phyloP scores from a whole-genome alignment of 2,888 invertebrate genomes.

The Pimpla rufipes region DNA sequence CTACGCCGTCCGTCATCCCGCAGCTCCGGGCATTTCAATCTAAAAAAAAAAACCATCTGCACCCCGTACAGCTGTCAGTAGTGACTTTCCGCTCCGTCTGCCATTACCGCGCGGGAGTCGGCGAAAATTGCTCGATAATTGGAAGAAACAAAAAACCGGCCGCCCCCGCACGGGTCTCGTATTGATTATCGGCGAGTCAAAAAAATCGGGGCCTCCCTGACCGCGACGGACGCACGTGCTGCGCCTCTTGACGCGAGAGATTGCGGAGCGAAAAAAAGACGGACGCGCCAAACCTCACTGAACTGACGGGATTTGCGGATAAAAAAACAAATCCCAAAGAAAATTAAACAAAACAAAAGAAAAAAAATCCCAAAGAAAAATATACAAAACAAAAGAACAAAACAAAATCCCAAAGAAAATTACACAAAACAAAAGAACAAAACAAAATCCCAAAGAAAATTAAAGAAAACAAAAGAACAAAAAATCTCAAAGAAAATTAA shows the following conservation, averaged over 20 bases:
- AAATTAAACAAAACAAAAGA: too few relatives aligned
- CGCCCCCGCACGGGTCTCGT: background rate
- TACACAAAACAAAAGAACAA: too few relatives aligned
- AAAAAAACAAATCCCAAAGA: too few relatives aligned
- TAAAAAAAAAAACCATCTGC: too few relatives aligned
- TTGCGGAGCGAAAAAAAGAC: too few relatives aligned
- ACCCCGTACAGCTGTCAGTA: background rate
- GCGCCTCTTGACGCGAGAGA: slow-evolving; percentile 11
- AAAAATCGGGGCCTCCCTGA: slow-evolving; percentile 6
- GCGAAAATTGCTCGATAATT: slow-evolving; percentile 25
- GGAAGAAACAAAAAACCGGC: slow-evolving; percentile 4
- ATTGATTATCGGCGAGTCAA: slow-evolving; percentile 51
- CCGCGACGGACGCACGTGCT: slow-evolving; percentile 9
- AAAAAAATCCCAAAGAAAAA: too few relatives aligned
- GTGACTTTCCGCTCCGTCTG: background rate
- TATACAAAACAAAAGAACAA: too few relatives aligned
- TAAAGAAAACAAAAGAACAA: too few relatives aligned
- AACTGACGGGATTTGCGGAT: background rate
- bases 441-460: too few relatives aligned
- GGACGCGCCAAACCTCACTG: background rate
- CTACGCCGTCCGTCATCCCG: background rate
- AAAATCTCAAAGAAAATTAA: too few relatives aligned
- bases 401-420: too few relatives aligned
- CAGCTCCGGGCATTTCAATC: background rate
- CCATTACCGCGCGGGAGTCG: background rate